These are phyloP conservation scores for Phrynocephalus vlangalii DNA, from an alignment of 2,797 vertebrate genomes.

Conservation along the genomic window DNA sequence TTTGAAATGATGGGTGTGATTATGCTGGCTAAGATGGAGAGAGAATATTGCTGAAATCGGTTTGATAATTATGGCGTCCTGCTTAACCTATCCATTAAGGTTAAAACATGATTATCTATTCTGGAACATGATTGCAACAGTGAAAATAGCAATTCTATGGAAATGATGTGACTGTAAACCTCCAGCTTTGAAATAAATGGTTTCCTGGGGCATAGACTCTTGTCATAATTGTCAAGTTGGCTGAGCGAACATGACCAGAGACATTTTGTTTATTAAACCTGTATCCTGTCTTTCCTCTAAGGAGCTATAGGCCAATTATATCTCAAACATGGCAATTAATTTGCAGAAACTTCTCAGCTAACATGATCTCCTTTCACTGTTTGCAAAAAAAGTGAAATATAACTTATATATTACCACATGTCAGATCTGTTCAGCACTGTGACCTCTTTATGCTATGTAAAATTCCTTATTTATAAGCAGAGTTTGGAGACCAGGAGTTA, in stretches of 20 bases:
- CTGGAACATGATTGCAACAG: not conserved
- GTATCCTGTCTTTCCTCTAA: slow-evolving; percentile 9
- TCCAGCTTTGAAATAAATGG: not conserved
- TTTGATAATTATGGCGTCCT: slow-evolving; percentile 5
- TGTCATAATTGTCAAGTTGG: not conserved
- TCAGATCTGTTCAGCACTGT: not conserved
- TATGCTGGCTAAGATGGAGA: not conserved
- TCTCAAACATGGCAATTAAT: not conserved
- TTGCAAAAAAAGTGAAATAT: not conserved
- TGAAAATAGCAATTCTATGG: not conserved
- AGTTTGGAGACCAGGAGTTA: not conserved
- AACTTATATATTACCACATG: not conserved
- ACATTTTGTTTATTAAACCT: slow-evolving; percentile 12
- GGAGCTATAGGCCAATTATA: not conserved
- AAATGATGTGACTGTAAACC: not conserved
- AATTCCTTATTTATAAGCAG: not conserved
- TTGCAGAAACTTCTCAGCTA: not conserved
- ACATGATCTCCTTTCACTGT: not conserved
- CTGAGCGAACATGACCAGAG: not conserved
- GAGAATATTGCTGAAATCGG: not conserved
- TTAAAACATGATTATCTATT: not conserved
- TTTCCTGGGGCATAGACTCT: not conserved
- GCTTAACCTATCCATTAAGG: not conserved
- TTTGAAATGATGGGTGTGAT: not conserved
- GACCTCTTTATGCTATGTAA: not conserved